A percentile compares a stretch with the other conserved stretches of the same genome.
These are phyloP conservation scores for Setophaga petechia DNA, from an alignment of 2,113 vertebrate species.

Conservation along the genomic window DNA sequence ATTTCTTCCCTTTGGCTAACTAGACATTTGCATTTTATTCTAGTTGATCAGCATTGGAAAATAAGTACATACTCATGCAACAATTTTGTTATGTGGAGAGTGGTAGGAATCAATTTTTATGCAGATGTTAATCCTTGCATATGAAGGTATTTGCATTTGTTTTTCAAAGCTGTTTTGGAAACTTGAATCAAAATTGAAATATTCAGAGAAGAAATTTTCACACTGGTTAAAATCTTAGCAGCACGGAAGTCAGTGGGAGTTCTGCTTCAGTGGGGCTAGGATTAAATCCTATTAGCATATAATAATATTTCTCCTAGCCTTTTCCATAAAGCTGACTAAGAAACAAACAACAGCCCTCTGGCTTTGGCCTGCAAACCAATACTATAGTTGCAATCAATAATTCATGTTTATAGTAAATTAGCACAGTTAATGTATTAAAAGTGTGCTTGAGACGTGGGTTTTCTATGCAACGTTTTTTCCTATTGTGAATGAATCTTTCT, in stretches of 20 bases:
- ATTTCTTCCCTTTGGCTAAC: slow-evolving; percentile 8
- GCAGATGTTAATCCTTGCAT: slow-evolving; percentile 32
- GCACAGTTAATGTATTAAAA: not conserved
- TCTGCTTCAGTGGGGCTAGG: slow-evolving; percentile 8
- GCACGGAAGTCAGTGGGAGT: not conserved
- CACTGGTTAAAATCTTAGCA: not conserved
- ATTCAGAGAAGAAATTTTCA: slow-evolving; percentile 9
- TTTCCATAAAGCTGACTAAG: not conserved
- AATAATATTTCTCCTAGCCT: not conserved
- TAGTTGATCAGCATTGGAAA: slow-evolving; percentile 13
- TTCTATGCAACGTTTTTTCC: not conserved
- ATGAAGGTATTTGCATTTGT: slow-evolving; percentile 42
- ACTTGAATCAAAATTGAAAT: slow-evolving; percentile 18
- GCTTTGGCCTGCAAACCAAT: not conserved
- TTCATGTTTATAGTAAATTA: not conserved
- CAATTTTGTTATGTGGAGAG: not conserved
- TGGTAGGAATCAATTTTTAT: slow-evolving; percentile 39
- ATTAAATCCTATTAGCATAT: slow-evolving; percentile 21
- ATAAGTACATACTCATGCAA: not conserved
- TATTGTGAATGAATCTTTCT: not conserved
- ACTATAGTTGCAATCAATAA: not conserved
- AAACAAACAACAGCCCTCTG: not conserved
- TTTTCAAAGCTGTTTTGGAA: slow-evolving; percentile 42
- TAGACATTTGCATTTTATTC: slow-evolving; percentile 17
- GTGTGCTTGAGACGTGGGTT: not conserved